Evolutionary conservation across 2,797 vertebrate genomes (phyloP), one percentile per base, ranked within the genome.

Genomic region (Peromyscus aztecus): DNA sequence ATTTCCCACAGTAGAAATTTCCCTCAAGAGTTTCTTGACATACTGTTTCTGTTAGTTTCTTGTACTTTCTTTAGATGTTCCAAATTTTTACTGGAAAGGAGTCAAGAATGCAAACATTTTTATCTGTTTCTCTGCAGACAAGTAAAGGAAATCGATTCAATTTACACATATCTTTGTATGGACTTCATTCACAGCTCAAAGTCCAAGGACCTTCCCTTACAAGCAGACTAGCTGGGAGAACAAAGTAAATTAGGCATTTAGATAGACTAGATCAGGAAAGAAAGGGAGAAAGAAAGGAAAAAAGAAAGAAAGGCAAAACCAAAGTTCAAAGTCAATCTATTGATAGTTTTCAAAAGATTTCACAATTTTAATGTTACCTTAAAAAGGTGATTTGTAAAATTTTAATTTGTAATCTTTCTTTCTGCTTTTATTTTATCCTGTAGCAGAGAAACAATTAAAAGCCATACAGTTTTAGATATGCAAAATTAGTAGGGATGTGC

Each of bases 271-370:
- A 63, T 81, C 9, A 40, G 13, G n/a, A 91, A 34, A 81, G 40
- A 80, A 93, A 49, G 6, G 90, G 40, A 90, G 89, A 55, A n/a
- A 40, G 49, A 6, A 49, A 52, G 2, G 82, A 57, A 17, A 89
- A 49, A 49, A 31, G 37, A 86, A 90, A 57, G 21, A 91, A 37
- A 93, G 65, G 13, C 55, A 80, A 57, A 77, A 71, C 52, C 11
- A 34, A 87, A 95, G n/a, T 95, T 93, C 37, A 67, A 43, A 93
- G 37, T 69, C 63, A 81, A 69, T 71, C 9, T 88, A 85, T 89
- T 89, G 52, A 76, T 65, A 91, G 52, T 31, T 40, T 88, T 88
- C 16, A 80, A 7, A 7, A 85, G 12, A 21, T 87, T 96, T 76
- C 40, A 49, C 43, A 57, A 87, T 75, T 57, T 89, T 29, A 43